Evolutionary conservation across 2,888 invertebrate species (phyloP).

Genomic region (Criorhina ranunculi): DNA sequence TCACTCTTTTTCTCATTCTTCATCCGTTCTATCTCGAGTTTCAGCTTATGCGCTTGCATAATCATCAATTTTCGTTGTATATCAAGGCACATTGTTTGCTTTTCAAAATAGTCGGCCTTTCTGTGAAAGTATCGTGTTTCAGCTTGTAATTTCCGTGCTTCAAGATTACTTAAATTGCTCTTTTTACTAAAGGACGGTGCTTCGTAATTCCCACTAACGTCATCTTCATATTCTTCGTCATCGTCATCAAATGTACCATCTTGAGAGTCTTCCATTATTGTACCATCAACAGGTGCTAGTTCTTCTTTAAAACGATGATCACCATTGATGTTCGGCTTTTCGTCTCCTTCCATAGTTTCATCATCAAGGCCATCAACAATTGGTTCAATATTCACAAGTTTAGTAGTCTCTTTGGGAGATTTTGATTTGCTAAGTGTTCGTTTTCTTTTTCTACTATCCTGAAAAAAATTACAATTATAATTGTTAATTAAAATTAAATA

Average conservation of each 20-base stretch:
- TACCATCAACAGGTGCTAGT: constrained; percentile 2
- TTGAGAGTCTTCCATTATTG: constrained; percentile 50
- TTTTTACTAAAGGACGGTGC: constrained; percentile 13
- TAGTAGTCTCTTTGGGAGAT: constrained; percentile 33
- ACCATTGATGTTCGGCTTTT: constrained; percentile 42
- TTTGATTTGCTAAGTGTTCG: constrained; percentile 24
- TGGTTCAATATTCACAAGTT: constrained; percentile 62
- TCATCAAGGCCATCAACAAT: constrained; percentile 30
- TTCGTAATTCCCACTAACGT: constrained; percentile 41
- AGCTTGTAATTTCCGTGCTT: constrained; percentile 59
- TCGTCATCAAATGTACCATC: constrained; percentile 45
- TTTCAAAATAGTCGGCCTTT: constrained; percentile 67
- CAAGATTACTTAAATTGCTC: constrained; percentile 15
- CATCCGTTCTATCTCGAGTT: constrained; percentile 64
- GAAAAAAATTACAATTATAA: too few species aligned
- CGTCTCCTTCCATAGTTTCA: constrained; percentile 33
- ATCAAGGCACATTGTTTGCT: constrained; percentile 52
- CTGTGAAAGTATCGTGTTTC: constrained; percentile 60
- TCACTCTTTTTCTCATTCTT: constrained; percentile 34
- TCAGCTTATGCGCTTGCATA: constrained; percentile 64
- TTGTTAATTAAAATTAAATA: too few species aligned
- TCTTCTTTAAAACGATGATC: constrained; percentile 41
- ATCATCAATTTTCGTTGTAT: constrained; percentile 62
- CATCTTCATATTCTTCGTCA: constrained; percentile 31
- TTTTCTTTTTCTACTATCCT: constrained; percentile 53